Percentiles rank a stretch among this genome's conserved stretches.
Evolutionary conservation across 1,140 invertebrate species (phyloP).

Genomic region (Helicoverpa zea): DNA sequence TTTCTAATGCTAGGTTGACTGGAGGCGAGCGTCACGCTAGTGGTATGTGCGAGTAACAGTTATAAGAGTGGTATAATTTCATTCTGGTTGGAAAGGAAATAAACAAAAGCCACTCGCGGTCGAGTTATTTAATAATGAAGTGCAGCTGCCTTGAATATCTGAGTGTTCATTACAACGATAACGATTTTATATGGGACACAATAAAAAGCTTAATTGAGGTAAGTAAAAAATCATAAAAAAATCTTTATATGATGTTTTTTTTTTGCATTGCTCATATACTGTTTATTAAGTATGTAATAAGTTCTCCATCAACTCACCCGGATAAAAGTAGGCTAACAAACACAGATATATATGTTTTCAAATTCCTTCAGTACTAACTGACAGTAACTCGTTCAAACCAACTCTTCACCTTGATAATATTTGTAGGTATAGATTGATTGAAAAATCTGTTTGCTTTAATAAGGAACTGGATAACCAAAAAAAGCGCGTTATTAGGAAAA

Average conservation of each 20-base stretch:
- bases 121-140: slow-evolving; percentile 31
- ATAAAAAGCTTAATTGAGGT: not conserved
- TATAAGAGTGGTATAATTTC: slow-evolving; percentile 27
- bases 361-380: too few species aligned
- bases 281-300: too few species aligned
- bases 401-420: not conserved
- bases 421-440: not conserved
- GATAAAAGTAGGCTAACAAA: too few species aligned
- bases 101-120: slow-evolving; percentile 18
- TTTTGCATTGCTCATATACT: too few species aligned
- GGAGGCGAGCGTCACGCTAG: slow-evolving; percentile 68
- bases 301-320: too few species aligned
- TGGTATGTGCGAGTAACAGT: not conserved
- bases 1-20: slow-evolving; percentile 74
- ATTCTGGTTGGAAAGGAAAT: slow-evolving; percentile 59
- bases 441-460: not conserved
- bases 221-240: not conserved
- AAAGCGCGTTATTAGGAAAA: not conserved
- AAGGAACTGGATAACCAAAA: too few species aligned
- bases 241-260: too few species aligned
- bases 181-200: slow-evolving; percentile 12
- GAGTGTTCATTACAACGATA: slow-evolving; percentile 4
- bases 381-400: too few species aligned
- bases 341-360: too few species aligned
- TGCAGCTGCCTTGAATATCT: slow-evolving; percentile 15